These are phyloP conservation scores for Phallusia fumigata DNA, from an alignment of 23 tunicate genomes.

Conservation along the genomic window DNA sequence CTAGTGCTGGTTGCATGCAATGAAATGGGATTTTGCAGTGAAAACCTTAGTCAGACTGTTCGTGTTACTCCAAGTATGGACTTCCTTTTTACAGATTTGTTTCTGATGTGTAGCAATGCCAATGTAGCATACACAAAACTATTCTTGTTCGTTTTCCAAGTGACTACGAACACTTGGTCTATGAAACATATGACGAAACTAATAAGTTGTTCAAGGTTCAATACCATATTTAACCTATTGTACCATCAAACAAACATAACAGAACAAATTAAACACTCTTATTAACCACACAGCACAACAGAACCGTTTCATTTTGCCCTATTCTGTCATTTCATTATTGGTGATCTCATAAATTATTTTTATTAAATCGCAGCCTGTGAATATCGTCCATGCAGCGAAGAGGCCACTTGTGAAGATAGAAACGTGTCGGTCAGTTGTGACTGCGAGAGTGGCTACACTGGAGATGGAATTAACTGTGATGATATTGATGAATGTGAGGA, in stretches of 20 bases:
- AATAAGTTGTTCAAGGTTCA: too few species aligned
- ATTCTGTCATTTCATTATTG: too few species aligned
- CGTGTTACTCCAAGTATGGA: not conserved
- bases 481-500: conserved; percentile 8
- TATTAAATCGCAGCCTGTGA: not conserved
- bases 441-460: not conserved
- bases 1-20: not conserved
- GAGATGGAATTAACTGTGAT: not conserved
- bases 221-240: too few species aligned
- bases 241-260: too few species aligned
- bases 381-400: not conserved
- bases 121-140: too few species aligned
- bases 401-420: not conserved
- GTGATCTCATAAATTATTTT: not conserved
- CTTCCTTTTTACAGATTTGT: not conserved
- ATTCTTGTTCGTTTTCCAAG: too few species aligned
- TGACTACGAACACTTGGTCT: too few species aligned
- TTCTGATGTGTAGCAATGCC: too few species aligned
- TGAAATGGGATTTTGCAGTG: not conserved
- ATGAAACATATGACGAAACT: too few species aligned
- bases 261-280: too few species aligned
- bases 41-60: not conserved
- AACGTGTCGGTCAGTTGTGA: not conserved
- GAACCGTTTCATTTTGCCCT: too few species aligned
- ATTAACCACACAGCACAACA: too few species aligned